Evolutionary conservation across 1,140 invertebrate genomes (phyloP).

Genomic region (Leguminivora glycinivorella): DNA sequence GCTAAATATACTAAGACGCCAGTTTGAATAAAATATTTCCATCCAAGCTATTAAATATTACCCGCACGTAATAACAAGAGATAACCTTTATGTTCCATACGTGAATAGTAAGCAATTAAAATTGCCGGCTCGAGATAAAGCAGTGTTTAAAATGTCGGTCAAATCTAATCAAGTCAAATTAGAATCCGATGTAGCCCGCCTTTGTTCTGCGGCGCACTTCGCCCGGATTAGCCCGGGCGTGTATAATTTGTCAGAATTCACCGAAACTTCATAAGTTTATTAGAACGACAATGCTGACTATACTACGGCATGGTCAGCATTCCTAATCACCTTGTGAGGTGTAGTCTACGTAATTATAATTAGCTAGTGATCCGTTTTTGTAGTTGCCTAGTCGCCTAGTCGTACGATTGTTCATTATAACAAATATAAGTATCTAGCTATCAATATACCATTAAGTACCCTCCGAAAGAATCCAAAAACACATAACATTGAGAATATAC

Average conservation of each 20-base stretch:
- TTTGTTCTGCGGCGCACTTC: conserved; percentile 37
- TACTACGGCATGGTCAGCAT: conserved; percentile 8
- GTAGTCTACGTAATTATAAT: neutral
- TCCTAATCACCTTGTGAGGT: neutral
- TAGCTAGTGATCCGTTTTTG: neutral
- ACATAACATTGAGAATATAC: too few relatives aligned
- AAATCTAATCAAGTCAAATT: conserved; percentile 60
- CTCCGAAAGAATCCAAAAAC: too few relatives aligned
- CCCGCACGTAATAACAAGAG: neutral
- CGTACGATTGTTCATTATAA: too few relatives aligned
- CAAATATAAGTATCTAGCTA: too few relatives aligned
- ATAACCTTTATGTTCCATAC: neutral
- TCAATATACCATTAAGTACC: too few relatives aligned
- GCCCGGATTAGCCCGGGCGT: conserved; percentile 45
- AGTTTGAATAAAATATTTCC: neutral
- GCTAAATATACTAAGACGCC: too few relatives aligned
- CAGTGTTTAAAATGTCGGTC: conserved; percentile 55
- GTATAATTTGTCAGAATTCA: conserved; percentile 46
- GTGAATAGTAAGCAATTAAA: conserved; percentile 46
- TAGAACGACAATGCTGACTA: conserved; percentile 32
- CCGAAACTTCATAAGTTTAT: conserved; percentile 43
- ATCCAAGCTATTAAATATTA: neutral
- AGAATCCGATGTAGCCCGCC: conserved; percentile 48
- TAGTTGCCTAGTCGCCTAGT: too few relatives aligned
- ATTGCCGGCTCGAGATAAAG: conserved; percentile 45